phyloP scores from a whole-genome alignment of 1,140 invertebrate genomes.

The Drosophila orosa region DNA sequence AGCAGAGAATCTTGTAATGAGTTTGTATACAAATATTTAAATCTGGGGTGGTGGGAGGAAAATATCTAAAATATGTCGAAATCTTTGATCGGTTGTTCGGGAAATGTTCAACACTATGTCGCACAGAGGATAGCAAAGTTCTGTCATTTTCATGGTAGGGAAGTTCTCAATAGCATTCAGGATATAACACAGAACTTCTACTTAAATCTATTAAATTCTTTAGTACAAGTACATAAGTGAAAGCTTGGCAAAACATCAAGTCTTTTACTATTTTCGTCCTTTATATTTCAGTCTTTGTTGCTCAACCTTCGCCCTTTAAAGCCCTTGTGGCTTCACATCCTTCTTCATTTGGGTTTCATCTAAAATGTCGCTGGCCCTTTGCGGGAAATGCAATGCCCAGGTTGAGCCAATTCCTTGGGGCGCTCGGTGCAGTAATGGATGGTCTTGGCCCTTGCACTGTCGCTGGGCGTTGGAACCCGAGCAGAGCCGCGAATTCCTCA shows the following conservation, averaged over 20 bases:
- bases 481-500: slow-evolving; percentile 7
- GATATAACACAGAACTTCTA: background rate
- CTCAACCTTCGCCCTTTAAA: background rate
- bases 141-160: background rate
- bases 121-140: background rate
- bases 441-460: background rate
- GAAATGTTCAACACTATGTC: background rate
- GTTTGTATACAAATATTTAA: slow-evolving; percentile 36
- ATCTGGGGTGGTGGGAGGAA: background rate
- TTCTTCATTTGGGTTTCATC: slow-evolving; percentile 10
- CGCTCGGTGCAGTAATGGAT: slow-evolving; percentile 17
- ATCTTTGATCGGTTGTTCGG: slow-evolving; percentile 1
- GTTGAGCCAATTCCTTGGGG: slow-evolving; percentile 24
- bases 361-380: slow-evolving; percentile 6
- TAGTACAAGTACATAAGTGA: too few relatives aligned
- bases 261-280: background rate
- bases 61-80: slow-evolving; percentile 8
- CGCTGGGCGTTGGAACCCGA: background rate
- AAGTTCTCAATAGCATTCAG: background rate
- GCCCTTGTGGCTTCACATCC: slow-evolving; percentile 1
- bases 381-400: slow-evolving; percentile 13
- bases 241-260: too few relatives aligned
- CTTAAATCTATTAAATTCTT: background rate
- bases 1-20: slow-evolving; percentile 41
- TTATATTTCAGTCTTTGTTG: background rate